phyloP scores from a whole-genome alignment of 1,140 invertebrate species.

The Meloidogyne exigua region DNA sequence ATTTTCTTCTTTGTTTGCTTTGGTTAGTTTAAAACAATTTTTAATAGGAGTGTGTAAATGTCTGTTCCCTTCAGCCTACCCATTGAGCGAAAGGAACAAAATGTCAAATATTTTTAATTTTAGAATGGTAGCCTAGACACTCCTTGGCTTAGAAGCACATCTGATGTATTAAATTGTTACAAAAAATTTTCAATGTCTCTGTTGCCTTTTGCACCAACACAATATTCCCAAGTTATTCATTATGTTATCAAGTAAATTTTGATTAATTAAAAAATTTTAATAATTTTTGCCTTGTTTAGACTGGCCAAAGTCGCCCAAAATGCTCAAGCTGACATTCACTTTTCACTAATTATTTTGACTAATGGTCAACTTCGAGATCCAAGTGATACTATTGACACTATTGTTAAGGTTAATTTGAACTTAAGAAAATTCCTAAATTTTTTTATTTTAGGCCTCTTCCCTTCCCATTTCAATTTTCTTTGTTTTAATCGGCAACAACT shows the following conservation, averaged over 20 bases:
- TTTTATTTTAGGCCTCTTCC: constrained; percentile 39
- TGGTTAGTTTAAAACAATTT: constrained; percentile 26
- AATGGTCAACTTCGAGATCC: constrained; percentile 43
- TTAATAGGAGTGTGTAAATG: too few species aligned
- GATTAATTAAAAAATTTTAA: background rate
- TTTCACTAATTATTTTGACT: constrained; percentile 46
- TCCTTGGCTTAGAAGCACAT: constrained; percentile 41
- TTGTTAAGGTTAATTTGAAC: constrained; percentile 23
- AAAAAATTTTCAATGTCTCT: constrained; percentile 42
- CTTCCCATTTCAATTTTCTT: constrained; percentile 50
- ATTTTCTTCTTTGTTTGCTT: constrained; percentile 43
- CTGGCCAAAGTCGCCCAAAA: constrained; percentile 44
- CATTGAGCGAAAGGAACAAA: background rate
- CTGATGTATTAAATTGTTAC: constrained; percentile 36
- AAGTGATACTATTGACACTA: constrained; percentile 47
- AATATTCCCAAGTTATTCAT: constrained; percentile 50
- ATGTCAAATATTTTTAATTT: constrained; percentile 21
- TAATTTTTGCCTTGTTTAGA: constrained; percentile 31
- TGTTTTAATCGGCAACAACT: constrained; percentile 38
- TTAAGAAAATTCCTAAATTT: background rate
- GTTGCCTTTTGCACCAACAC: constrained; percentile 45
- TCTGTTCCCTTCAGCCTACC: too few species aligned
- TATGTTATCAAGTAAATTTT: constrained; percentile 47
- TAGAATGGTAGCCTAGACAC: constrained; percentile 42
- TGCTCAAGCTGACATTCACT: constrained; percentile 37